Percentiles rank a stretch among this genome's conserved stretches.
Conservation (phyloP, 2,888 invertebrate species). For the Scaptomyza caliginosa region DNA sequence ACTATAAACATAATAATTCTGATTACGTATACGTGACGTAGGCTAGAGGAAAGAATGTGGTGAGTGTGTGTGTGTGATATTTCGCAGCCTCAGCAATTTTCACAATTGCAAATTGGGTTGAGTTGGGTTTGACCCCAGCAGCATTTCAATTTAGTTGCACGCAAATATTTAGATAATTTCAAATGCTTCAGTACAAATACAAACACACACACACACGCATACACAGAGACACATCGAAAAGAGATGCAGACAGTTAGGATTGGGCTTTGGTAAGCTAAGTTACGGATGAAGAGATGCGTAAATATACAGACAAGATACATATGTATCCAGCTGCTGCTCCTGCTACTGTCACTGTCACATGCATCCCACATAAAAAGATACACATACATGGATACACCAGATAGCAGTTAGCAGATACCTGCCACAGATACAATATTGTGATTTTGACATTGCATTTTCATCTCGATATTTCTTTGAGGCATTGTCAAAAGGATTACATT, state of each 20-base stretch:
- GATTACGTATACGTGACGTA: not conserved
- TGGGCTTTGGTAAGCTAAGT: not conserved
- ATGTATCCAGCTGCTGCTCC: slow-evolving; percentile 60
- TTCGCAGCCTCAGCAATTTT: slow-evolving; percentile 18
- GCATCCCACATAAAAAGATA: slow-evolving; percentile 39
- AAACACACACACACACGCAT: slow-evolving; percentile 27
- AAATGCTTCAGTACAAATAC: slow-evolving; percentile 49
- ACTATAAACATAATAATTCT: slow-evolving; percentile 3
- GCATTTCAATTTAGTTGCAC: slow-evolving; percentile 72
- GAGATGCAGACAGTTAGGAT: too few species aligned
- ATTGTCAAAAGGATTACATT: slow-evolving; percentile 5
- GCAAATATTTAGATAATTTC: slow-evolving; percentile 73
- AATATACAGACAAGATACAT: slow-evolving; percentile 21
- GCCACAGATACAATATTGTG: slow-evolving; percentile 41
- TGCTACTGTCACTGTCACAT: slow-evolving; percentile 40
- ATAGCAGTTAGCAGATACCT: too few species aligned
- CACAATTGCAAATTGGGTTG: slow-evolving; percentile 23
- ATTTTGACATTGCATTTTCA: slow-evolving; percentile 36
- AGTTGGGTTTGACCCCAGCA: slow-evolving; percentile 6
- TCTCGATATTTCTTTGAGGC: slow-evolving; percentile 21
- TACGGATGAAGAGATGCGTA: slow-evolving; percentile 18
- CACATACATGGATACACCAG: too few species aligned
- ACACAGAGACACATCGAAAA: too few species aligned
- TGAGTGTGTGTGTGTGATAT: not conserved
- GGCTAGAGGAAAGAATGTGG: not conserved